Conservation (phyloP, 2,888 invertebrate species). For the Euplexia lucipara region DNA sequence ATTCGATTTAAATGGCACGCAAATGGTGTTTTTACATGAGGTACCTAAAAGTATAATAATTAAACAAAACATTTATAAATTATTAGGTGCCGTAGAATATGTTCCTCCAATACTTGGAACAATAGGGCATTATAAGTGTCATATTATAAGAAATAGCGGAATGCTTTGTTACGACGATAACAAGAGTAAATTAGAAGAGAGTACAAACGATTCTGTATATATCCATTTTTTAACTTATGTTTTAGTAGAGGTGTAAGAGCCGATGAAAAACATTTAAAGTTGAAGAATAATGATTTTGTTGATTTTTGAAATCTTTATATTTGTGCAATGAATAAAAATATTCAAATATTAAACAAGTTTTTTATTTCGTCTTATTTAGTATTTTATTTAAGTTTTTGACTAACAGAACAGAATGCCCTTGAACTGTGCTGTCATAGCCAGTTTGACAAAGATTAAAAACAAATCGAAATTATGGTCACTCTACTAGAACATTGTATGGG, state of each 20-base stretch:
- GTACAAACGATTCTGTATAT: conserved; percentile 40
- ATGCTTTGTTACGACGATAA: conserved; percentile 48
- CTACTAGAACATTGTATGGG: conserved; percentile 44
- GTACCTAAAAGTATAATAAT: conserved; percentile 46
- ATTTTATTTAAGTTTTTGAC: conserved; percentile 42
- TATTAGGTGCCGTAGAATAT: conserved; percentile 48
- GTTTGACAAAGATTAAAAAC: conserved; percentile 46
- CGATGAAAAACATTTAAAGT: conserved; percentile 44
- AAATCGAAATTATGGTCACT: conserved; percentile 41
- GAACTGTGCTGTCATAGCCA: conserved; percentile 44
- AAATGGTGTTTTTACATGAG: conserved; percentile 47
- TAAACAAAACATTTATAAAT: conserved; percentile 51
- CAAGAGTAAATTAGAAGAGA: conserved; percentile 42
- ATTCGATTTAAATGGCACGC: conserved; percentile 48
- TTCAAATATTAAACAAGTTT: conserved; percentile 42
- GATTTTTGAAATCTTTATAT: conserved; percentile 46
- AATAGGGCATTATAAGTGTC: conserved; percentile 48
- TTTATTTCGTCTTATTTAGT: conserved; percentile 43
- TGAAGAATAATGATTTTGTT: conserved; percentile 46
- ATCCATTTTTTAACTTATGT: conserved; percentile 47
- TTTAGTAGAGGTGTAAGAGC: conserved; percentile 48
- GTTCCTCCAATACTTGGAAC: conserved; percentile 45
- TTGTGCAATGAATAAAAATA: conserved; percentile 46
- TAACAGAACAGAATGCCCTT: conserved; percentile 44
- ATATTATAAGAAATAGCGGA: conserved; percentile 46